These are phyloP conservation scores for Phoenicopterus ruber DNA, from an alignment of 2,113 vertebrate genomes.

Conservation along the genomic window DNA sequence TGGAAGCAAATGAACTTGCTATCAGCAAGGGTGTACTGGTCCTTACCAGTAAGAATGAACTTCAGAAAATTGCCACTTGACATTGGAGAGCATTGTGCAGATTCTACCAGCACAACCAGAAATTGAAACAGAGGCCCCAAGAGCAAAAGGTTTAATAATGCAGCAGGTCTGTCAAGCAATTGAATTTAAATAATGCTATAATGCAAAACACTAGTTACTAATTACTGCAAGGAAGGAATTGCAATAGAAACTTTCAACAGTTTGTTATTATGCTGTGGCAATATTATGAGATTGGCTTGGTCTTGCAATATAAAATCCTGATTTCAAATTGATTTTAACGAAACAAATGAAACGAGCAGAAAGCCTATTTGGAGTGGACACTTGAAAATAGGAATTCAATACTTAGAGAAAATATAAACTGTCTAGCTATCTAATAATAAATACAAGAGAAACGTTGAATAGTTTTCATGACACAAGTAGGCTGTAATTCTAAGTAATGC, in stretches of 20 bases:
- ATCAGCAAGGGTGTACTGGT: neutral
- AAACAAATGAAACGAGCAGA: neutral
- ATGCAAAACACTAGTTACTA: slow-evolving; percentile 23
- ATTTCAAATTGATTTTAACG: slow-evolving; percentile 37
- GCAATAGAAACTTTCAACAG: slow-evolving; percentile 13
- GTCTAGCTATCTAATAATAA: neutral
- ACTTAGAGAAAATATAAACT: neutral
- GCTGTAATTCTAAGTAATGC: neutral
- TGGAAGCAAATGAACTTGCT: slow-evolving; percentile 2
- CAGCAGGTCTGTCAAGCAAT: slow-evolving; percentile 7
- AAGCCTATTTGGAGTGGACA: neutral
- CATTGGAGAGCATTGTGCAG: neutral
- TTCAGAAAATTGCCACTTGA: slow-evolving; percentile 56
- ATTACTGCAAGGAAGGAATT: slow-evolving; percentile 36
- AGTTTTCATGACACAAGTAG: neutral
- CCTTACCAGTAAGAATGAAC: neutral
- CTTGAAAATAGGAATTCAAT: slow-evolving; percentile 11
- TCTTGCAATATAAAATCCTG: neutral
- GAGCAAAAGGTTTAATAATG: slow-evolving; percentile 55
- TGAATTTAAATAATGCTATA: slow-evolving; percentile 30
- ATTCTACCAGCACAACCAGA: slow-evolving; percentile 10
- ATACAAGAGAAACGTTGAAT: neutral
- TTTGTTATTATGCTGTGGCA: slow-evolving; percentile 10
- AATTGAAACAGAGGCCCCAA: slow-evolving; percentile 14
- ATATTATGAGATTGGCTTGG: neutral